Conservation (phyloP, 2,888 invertebrate genomes). For the Aradus depressus region DNA sequence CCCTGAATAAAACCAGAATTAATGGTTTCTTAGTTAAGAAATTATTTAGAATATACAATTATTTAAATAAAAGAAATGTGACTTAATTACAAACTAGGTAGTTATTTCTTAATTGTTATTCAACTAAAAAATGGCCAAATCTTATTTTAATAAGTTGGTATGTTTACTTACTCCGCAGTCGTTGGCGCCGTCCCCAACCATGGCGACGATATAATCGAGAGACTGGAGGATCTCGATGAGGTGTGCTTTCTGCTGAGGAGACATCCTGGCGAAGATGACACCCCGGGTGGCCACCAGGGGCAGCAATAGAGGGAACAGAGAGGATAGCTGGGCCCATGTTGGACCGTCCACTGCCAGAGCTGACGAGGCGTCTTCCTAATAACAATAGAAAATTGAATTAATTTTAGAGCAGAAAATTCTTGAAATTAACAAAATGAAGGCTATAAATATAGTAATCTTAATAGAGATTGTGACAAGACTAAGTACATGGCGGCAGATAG, state of each 20-base stretch:
- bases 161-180: conserved; percentile 62
- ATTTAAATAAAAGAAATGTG: too few species aligned
- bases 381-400: background rate
- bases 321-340: conserved; percentile 60
- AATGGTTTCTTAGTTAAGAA: too few species aligned
- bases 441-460: background rate
- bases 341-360: conserved; percentile 54
- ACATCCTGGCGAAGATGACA: conserved; percentile 73
- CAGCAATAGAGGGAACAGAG: conserved; percentile 57
- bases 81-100: too few species aligned
- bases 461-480: too few species aligned
- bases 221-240: conserved; percentile 59
- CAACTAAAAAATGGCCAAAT: too few species aligned
- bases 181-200: conserved; percentile 66
- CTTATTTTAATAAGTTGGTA: too few species aligned
- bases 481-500: too few species aligned
- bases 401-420: background rate
- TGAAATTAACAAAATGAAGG: background rate
- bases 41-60: too few species aligned
- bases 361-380: conserved; percentile 43
- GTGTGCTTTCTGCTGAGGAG: conserved; percentile 68
- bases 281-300: conserved; percentile 51
- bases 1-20: too few species aligned
- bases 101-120: too few species aligned
- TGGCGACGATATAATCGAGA: conserved; percentile 55